Evolutionary conservation across 2,797 vertebrate genomes (phyloP).

Genomic region (Bufotes viridis): DNA sequence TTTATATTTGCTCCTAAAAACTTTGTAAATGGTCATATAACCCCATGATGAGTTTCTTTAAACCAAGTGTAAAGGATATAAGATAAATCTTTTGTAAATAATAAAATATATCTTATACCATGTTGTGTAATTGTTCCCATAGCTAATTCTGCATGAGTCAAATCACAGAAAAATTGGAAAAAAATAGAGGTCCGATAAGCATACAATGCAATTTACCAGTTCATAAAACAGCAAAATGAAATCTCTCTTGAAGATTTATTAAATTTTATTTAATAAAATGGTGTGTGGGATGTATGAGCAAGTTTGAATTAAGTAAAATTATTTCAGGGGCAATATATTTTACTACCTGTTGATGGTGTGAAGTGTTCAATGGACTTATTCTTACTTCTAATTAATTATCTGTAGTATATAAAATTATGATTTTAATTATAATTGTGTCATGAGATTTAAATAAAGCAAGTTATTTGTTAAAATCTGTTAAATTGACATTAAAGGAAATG

Average conservation of each 20-base stretch:
- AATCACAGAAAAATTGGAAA: constrained; percentile 56
- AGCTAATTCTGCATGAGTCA: constrained; percentile 3
- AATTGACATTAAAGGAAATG: background rate
- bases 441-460: background rate
- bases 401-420: background rate
- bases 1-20: constrained; percentile 5
- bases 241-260: constrained; percentile 83
- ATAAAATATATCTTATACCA: background rate
- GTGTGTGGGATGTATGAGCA: constrained; percentile 69
- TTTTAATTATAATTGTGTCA: too few relatives aligned
- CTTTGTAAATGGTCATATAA: background rate
- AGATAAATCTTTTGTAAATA: background rate
- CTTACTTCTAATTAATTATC: constrained; percentile 77
- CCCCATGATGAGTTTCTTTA: background rate
- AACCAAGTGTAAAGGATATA: background rate
- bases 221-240: constrained; percentile 89
- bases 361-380: constrained; percentile 80
- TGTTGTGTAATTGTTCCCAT: background rate
- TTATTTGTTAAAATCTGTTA: background rate
- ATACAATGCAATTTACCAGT: constrained; percentile 84
- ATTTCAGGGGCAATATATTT: constrained; percentile 84
- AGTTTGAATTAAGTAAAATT: constrained; percentile 77
- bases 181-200: constrained; percentile 73
- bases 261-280: constrained; percentile 79
- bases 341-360: constrained; percentile 80